Percentiles rank a stretch among this genome's conserved stretches.
Evolutionary conservation across 2,888 invertebrate genomes (phyloP).

Genomic region (Sclerodermus sp.): DNA sequence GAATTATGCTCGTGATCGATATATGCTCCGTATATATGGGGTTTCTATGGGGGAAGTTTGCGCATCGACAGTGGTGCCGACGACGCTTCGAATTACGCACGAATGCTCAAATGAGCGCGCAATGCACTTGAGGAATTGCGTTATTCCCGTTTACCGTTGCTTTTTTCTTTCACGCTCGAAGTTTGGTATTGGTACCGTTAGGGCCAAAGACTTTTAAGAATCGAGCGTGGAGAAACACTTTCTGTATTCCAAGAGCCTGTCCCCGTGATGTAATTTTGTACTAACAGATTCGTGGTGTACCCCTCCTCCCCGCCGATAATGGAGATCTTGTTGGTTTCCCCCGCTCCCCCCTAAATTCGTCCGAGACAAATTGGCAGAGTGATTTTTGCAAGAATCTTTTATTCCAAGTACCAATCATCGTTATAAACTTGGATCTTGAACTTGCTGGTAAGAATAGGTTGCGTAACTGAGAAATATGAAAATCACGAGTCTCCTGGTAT

Average conservation of each 20-base stretch:
- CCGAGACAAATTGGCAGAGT: too few species aligned
- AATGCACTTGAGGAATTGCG: neutral
- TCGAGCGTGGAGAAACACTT: conserved; percentile 32
- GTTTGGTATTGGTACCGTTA: conserved; percentile 35
- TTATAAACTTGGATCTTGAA: neutral
- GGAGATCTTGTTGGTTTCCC: neutral
- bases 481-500: too few species aligned
- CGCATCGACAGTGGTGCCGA: too few species aligned
- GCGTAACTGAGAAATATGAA: too few species aligned
- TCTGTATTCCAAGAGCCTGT: conserved; percentile 21
- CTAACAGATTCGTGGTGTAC: neutral
- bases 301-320: too few species aligned
- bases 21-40: neutral
- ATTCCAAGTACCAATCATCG: too few species aligned
- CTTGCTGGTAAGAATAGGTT: too few species aligned
- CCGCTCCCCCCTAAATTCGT: neutral
- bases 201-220: conserved; percentile 21
- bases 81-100: too few species aligned
- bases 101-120: too few species aligned
- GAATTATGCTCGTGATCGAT: too few species aligned
- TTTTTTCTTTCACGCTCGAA: conserved; percentile 16
- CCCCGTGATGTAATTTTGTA: conserved; percentile 25
- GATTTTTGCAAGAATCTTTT: too few species aligned
- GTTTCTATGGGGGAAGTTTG: neutral
- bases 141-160: conserved; percentile 24